Percentiles rank a stretch among this genome's conserved stretches.
phyloP scores from a whole-genome alignment of 2,113 vertebrate species.

The Camelus bactrianus region DNA sequence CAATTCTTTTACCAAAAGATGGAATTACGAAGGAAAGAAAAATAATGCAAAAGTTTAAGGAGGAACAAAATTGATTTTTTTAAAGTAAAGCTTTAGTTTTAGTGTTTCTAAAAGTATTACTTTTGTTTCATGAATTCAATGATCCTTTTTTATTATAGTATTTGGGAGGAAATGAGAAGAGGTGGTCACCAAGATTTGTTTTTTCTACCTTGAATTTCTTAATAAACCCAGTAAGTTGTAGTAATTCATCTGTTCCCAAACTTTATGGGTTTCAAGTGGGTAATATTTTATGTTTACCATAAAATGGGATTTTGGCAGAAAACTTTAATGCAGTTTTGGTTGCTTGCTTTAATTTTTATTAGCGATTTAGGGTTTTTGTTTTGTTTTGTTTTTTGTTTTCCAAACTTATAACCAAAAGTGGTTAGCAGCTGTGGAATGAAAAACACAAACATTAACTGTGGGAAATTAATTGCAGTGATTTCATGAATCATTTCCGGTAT shows the following conservation, averaged over 20 bases:
- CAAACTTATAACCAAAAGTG: constrained; percentile 30
- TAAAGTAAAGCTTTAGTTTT: background rate
- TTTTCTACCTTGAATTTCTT: constrained; percentile 17
- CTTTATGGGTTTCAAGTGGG: background rate
- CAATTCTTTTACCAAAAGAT: background rate
- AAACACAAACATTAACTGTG: constrained; percentile 42
- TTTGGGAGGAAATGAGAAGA: background rate
- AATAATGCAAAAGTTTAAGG: background rate
- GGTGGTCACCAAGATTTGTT: background rate
- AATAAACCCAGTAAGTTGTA: background rate
- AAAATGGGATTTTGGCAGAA: constrained; percentile 48
- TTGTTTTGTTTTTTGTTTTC: constrained; percentile 39
- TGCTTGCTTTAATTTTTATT: constrained; percentile 45
- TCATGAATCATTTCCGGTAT: constrained; percentile 34
- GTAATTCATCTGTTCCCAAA: constrained; percentile 34
- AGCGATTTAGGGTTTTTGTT: background rate
- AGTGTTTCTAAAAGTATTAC: background rate
- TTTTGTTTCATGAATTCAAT: constrained; percentile 4
- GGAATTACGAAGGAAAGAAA: constrained; percentile 5
- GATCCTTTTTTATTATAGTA: constrained; percentile 1
- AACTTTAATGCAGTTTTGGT: constrained; percentile 8
- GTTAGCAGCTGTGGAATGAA: constrained; percentile 48
- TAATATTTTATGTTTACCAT: constrained; percentile 56
- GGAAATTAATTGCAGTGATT: constrained; percentile 44
- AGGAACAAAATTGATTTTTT: background rate